Conservation (phyloP, 2,888 invertebrate species). For the Boloria selene region DNA sequence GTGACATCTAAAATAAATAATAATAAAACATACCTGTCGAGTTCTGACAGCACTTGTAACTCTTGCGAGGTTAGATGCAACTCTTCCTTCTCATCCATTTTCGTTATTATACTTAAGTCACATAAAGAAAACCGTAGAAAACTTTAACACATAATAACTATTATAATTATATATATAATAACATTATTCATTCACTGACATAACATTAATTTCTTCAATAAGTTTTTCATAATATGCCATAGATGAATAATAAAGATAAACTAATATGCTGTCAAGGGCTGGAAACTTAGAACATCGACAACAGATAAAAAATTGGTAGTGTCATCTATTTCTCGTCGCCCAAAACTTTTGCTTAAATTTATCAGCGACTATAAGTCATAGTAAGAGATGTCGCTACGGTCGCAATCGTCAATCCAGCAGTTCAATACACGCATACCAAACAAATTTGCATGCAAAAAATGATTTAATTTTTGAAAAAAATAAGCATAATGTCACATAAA, state of each 20-base stretch:
- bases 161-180: neutral
- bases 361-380: no score
- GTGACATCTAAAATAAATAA: constrained; percentile 20
- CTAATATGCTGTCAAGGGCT: no score
- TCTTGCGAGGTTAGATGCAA: constrained; percentile 91
- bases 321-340: no score
- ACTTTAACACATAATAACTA: neutral
- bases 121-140: constrained; percentile 18
- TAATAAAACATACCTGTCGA: constrained; percentile 87
- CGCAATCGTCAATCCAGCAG: no score
- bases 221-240: constrained; percentile 17
- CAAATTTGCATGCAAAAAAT: no score
- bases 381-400: no score
- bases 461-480: no score
- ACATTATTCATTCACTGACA: constrained; percentile 5
- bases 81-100: constrained; percentile 84
- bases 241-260: no score
- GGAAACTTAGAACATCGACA: no score
- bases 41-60: constrained; percentile 91
- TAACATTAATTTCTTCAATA: constrained; percentile 4
- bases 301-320: constrained; percentile 4
- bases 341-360: no score
- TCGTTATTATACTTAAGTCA: constrained; percentile 13
- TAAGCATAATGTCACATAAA: no score
- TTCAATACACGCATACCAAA: no score